Evolutionary conservation across 2,797 vertebrate genomes (phyloP).

Genomic region (Etheostoma nigrum): DNA sequence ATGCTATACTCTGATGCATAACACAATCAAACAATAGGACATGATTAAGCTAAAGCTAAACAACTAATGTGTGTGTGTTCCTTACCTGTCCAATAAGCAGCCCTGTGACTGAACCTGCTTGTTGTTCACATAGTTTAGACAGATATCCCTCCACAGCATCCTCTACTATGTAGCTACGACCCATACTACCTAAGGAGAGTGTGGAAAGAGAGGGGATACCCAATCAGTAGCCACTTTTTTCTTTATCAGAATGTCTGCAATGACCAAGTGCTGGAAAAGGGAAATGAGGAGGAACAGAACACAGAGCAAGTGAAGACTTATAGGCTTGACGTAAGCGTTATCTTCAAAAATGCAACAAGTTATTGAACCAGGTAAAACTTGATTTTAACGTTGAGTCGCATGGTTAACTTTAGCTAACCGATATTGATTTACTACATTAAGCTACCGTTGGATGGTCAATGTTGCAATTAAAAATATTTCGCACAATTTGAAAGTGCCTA

Average conservation of each 20-base stretch:
- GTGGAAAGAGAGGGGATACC: neutral
- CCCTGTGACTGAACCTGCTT: slow-evolving; percentile 85
- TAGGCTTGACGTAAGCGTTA: too few species aligned
- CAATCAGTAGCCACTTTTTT: neutral
- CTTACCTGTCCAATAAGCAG: slow-evolving; percentile 95
- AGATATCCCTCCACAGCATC: slow-evolving; percentile 90
- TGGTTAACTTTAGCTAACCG: slow-evolving; percentile 10
- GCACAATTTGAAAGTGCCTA: neutral
- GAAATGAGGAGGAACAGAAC: neutral
- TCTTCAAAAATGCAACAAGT: slow-evolving; percentile 4
- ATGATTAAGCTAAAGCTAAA: neutral
- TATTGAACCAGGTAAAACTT: neutral
- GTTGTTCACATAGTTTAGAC: slow-evolving; percentile 80
- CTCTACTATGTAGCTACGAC: slow-evolving; percentile 93
- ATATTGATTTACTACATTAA: neutral
- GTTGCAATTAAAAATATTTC: neutral
- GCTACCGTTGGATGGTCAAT: neutral
- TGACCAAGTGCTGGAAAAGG: neutral
- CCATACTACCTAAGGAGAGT: slow-evolving; percentile 83
- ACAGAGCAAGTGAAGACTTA: too few species aligned
- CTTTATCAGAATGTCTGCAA: neutral
- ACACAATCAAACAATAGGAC: too few species aligned
- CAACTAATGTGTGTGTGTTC: neutral
- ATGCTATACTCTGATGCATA: neutral
- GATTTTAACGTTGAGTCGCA: neutral